phyloP scores from a whole-genome alignment of 30 jellyfish, hydroid and myxozoan genomes.

The Mastigias papua region DNA sequence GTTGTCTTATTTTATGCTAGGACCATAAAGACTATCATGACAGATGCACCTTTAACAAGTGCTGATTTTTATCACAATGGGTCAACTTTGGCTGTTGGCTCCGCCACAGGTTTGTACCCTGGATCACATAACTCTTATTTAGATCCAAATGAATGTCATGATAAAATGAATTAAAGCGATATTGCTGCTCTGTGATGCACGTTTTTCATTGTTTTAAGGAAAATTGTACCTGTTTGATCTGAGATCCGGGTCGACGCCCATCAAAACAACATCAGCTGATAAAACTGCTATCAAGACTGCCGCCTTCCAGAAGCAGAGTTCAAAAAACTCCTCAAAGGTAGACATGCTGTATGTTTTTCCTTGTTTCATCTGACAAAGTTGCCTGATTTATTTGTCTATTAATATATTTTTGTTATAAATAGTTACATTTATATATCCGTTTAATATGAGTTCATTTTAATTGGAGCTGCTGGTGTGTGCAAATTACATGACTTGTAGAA shows the following conservation, averaged over 20 bases:
- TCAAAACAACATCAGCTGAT: constrained; percentile 81
- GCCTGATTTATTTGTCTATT: too few species aligned
- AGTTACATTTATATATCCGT: too few species aligned
- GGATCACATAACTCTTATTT: too few species aligned
- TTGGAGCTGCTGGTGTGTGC: too few species aligned
- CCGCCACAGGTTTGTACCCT: constrained; percentile 81
- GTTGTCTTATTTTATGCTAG: too few species aligned
- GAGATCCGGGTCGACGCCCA: constrained; percentile 91
- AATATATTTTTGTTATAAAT: too few species aligned
- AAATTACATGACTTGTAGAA: too few species aligned
- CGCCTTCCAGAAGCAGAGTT: constrained; percentile 73
- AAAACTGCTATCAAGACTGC: constrained; percentile 81
- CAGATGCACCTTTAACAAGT: constrained; percentile 89
- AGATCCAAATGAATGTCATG: neutral
- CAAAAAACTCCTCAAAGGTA: constrained; percentile 73
- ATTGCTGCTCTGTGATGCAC: too few species aligned
- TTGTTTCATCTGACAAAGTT: too few species aligned
- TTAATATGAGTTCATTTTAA: too few species aligned
- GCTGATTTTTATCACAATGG: constrained; percentile 91
- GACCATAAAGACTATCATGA: constrained; percentile 76
- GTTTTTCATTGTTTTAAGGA: constrained; percentile 42
- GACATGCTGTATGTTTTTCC: neutral
- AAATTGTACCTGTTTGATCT: constrained; percentile 81
- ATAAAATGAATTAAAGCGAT: neutral
- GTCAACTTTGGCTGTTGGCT: constrained; percentile 85